Conservation (phyloP, 2,797 vertebrate species). For the Takifugu rubripes region DNA sequence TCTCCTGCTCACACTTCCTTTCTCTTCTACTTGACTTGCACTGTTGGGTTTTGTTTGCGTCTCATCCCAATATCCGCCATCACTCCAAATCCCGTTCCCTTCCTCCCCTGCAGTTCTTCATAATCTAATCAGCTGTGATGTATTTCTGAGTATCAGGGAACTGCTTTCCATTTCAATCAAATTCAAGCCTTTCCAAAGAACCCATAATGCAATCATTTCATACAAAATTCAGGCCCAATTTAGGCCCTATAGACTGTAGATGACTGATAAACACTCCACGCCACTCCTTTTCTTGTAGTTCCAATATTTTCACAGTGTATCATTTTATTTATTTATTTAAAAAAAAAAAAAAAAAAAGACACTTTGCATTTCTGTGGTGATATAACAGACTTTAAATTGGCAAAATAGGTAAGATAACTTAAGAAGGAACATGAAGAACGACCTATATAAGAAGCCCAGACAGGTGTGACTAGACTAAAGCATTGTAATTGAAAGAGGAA, state of each 20-base stretch:
- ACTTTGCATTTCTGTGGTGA: conserved; percentile 30
- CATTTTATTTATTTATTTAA: conserved; percentile 28
- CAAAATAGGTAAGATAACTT: conserved; percentile 27
- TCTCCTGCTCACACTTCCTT: neutral
- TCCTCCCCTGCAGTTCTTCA: conserved; percentile 45
- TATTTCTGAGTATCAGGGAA: conserved; percentile 65
- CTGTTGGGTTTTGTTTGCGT: conserved; percentile 36
- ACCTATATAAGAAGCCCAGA: conserved; percentile 48
- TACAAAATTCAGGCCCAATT: conserved; percentile 64
- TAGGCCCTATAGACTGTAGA: conserved; percentile 67
- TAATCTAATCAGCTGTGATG: conserved; percentile 71
- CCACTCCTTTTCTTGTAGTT: conserved; percentile 43
- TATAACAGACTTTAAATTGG: conserved; percentile 49
- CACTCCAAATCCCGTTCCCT: conserved; percentile 23
- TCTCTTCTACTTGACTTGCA: conserved; percentile 15
- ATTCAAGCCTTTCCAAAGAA: conserved; percentile 67
- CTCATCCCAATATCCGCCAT: conserved; percentile 42
- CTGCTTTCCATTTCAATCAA: conserved; percentile 75
- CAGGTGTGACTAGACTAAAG: conserved; percentile 50
- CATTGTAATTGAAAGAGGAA: conserved; percentile 60
- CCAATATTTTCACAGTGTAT: conserved; percentile 34
- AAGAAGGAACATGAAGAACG: conserved; percentile 26
- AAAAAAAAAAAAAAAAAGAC: conserved; percentile 30
- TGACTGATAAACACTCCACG: conserved; percentile 64
- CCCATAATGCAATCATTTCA: conserved; percentile 69